Evolutionary conservation across 2,113 vertebrate species (phyloP), one percentile per base, ranked within the genome.

Genomic region (Entelurus aequoreus): DNA sequence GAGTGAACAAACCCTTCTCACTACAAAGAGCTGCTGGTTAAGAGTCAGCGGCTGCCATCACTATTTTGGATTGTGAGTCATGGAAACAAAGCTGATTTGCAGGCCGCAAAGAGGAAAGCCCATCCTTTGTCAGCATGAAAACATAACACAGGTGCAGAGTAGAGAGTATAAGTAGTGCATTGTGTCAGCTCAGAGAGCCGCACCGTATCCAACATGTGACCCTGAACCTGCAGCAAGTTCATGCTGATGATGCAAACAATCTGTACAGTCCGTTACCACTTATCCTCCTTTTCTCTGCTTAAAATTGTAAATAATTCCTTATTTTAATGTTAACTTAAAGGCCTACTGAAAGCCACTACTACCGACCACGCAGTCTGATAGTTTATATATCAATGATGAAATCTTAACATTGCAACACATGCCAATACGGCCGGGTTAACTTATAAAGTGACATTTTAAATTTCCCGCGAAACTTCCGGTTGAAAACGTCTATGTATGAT

Each of bases 51-150:
- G 71, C 64, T 61, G 64, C 52, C 66, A n/a, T 75, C 48, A 49
- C 79, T 80, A 71, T 82, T 85, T 78, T 71, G 53, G 76, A 63
- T 62, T 68, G 50, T 84, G 82, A 84, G 66, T 87, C 79, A 87
- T 68, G 66, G 72, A 82, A 80, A 76, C 62, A 72, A 66, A 75
- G 71, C 74, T 53, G 67, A 73, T 74, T 50, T 78, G 67, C 57
- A 50, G 50, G 40, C 65, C 78, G 44, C 68, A 19, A 71, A 74
- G 66, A 77, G 73, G 62, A 80, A 69, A 62, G 72, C 58, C 72
- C 68, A 74, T 77, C 77, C 37, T 78, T 76, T 68, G 64, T 82
- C 75, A 75, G 77, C 71, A 40, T 64, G 63, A 78, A 78, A 84
- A 69, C 75, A 83, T 49, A 82, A 75, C 80, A 79, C 77, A 79